Evolutionary conservation across 1,140 invertebrate genomes (phyloP), one percentile per base, ranked within the genome.

Genomic region (Ptiloglossa arizonensis): DNA sequence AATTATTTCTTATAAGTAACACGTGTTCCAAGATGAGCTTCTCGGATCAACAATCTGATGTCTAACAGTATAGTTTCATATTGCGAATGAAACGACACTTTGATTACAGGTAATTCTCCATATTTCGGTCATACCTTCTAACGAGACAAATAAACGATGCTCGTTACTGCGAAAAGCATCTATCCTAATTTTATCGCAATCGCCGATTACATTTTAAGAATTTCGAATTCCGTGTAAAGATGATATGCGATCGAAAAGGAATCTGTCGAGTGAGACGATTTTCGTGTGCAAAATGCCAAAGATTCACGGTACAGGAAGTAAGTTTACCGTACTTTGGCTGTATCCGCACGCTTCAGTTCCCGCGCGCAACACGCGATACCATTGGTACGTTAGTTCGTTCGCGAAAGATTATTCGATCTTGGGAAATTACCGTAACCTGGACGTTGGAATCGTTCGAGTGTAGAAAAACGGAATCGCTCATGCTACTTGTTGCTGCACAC

Each of bases 341-440:
- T 15, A 17, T 50, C 24, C 29, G 15, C n/a, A 68, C 75, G 67
- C 79, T 78, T 66, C 44, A 35, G 24, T 77, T 41, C 6, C n/a
- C 13, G 19, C 13, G 27, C 8, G 38, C 24, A 19, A 17, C 35
- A 32, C 60, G 44, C 41, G 59, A 68, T 4, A 5, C 24, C 38
- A 29, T 44, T 9, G 44, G 13, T 13, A 8, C 44, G 44, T 19
- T 46, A 19, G 13, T 27, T 57, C 24, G 27, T 15, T 71, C 41
- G 66, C 22, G 15, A 29, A 19, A 62, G 41, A 77, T 76, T 62
- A 50, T 69, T 52, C 22, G 60, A 70, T 80, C 57, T 52, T n/a
- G 24, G 17, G 27, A 57, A 63, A 69, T 38, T 4, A 77, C 60
- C 50, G 19, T 19, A n/a, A n/a, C n/a, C n/a, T n/a, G n/a, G n/a